Evolutionary conservation across 2,888 invertebrate species (phyloP), one percentile per base, ranked within the genome.

Genomic region (Alentia gelatinosa): DNA sequence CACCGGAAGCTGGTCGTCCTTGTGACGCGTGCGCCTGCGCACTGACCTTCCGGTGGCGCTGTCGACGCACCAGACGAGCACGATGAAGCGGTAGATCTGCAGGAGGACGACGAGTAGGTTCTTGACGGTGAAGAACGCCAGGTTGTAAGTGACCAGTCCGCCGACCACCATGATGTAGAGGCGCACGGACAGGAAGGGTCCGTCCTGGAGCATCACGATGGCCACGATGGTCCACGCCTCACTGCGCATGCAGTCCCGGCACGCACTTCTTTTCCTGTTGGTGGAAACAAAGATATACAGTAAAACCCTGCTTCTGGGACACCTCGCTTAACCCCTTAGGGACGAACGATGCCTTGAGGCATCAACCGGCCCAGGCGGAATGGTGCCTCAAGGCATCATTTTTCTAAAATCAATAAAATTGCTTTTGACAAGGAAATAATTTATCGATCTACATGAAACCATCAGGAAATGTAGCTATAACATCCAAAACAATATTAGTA

Each of bases 191-290:
- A 96, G 93, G 94, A 96, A 96, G 0, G 96, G 97, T 15, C 96
- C 95, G 92, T 96, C 96, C 93, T 96, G 96, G 50, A 96, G 94
- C 37, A 95, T 90, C 79, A 96, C 95, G 1, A 96, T 96, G 50
- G 96, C 94, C 15, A 96, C 63, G n/a, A 97, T 95, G 35, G 83
- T 83, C 39, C 39, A 40, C 37, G 40, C 83, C 26, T 83, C 83
- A 19, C 37, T 7, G 23, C n/a, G 4, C 83, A 83, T 7, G 23
- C 35, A 35, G 39, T 83, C 40, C 1, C 83, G 83, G 26, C 35
- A 83, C n/a, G n/a, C n/a, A n/a, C n/a, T n/a, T n/a, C n/a, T n/a
- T n/a, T 37, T 96, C 96, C 95, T 96, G 96, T 35, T 96, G 94
- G 93, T 96, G 96, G 89, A 94, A 94, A 91, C 91, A 90, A 47